Evolutionary conservation across 1,140 invertebrate species (phyloP).

Genomic region (Drosophila parabipectinata): DNA sequence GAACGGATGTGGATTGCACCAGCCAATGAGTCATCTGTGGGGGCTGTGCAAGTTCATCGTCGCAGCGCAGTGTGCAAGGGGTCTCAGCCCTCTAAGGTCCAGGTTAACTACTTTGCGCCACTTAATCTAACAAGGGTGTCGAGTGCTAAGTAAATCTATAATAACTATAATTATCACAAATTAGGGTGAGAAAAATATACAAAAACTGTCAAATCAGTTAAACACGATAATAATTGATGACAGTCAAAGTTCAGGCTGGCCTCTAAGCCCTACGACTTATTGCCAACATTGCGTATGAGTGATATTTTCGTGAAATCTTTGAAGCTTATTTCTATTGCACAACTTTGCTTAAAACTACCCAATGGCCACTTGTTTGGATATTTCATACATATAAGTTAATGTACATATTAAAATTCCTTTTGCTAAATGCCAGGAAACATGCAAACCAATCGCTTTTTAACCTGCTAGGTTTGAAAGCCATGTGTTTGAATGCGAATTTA

Average conservation of each 20-base stretch:
- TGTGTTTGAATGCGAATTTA: background rate
- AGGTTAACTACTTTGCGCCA: constrained; percentile 5
- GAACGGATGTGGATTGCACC: constrained; percentile 56
- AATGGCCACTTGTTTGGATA: no score
- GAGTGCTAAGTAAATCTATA: background rate
- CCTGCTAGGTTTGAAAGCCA: no score
- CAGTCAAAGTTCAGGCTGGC: background rate
- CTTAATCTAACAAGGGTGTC: constrained; percentile 3
- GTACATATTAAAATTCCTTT: background rate
- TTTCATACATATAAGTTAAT: background rate
- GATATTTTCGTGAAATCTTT: background rate
- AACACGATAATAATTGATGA: background rate
- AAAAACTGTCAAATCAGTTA: background rate
- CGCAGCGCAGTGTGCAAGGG: background rate
- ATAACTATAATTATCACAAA: constrained; percentile 10
- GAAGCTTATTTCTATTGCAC: background rate
- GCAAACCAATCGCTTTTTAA: background rate
- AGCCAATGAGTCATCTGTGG: constrained; percentile 27
- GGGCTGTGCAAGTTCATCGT: constrained; percentile 11
- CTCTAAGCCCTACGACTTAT: background rate
- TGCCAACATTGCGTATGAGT: background rate
- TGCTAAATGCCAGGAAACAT: background rate
- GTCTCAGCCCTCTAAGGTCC: background rate
- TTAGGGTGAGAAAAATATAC: background rate
- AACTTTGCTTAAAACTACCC: background rate